Conservation (phyloP, 2,113 vertebrate species). For the Chaenocephalus aceratus region DNA sequence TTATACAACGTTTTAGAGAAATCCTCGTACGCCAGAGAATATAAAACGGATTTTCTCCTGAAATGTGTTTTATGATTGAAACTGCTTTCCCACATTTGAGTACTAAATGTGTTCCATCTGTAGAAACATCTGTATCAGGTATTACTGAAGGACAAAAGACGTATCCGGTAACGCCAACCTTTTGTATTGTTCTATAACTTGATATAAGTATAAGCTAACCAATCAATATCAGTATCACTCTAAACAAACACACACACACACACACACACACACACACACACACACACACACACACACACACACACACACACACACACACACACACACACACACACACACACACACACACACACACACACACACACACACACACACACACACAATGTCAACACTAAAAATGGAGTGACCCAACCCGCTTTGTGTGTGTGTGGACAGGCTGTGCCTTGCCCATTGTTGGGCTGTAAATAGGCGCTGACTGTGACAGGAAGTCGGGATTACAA, state of each 20-base stretch:
- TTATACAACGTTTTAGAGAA: too few relatives aligned
- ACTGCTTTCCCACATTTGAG: too few relatives aligned
- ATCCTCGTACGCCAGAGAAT: too few relatives aligned
- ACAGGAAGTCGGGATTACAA: constrained; percentile 83
- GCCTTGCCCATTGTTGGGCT: constrained; percentile 76
- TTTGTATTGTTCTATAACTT: constrained; percentile 16
- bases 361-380: background rate
- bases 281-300: background rate
- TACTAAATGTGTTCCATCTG: background rate
- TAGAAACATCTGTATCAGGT: background rate
- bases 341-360: too few relatives aligned
- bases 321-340: too few relatives aligned
- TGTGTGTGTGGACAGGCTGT: constrained; percentile 58
- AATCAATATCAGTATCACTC: constrained; percentile 43
- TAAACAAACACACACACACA: background rate
- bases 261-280: background rate
- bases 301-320: background rate
- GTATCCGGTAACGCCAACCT: background rate
- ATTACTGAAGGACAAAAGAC: background rate
- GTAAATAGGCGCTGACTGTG: constrained; percentile 81
- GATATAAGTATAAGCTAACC: constrained; percentile 17
- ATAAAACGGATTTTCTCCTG: too few relatives aligned
- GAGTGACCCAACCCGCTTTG: constrained; percentile 31
- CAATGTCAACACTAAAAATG: constrained; percentile 30
- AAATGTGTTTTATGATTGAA: too few relatives aligned